Evolutionary conservation across 1,140 invertebrate genomes (phyloP).

Genomic region (Samia ricini): DNA sequence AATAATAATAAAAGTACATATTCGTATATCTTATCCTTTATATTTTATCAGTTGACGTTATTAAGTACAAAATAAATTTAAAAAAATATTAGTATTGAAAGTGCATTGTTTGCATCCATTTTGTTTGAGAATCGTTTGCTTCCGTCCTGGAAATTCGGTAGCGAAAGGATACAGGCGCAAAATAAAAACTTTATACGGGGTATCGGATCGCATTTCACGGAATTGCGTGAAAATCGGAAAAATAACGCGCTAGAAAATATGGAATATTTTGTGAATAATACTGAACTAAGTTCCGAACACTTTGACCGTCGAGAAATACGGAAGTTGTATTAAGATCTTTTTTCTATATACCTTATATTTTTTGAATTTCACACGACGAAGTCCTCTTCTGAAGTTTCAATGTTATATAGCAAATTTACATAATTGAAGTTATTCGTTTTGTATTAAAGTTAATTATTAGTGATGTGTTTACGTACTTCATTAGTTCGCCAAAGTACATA

Average conservation of each 20-base stretch:
- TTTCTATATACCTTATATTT: background rate
- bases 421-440: no score
- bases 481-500: no score
- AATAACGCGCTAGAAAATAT: slow-evolving; percentile 8
- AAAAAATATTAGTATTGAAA: no score
- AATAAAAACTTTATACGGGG: slow-evolving; percentile 40
- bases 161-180: slow-evolving; percentile 22
- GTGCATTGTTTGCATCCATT: background rate
- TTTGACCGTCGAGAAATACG: background rate
- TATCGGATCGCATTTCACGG: slow-evolving; percentile 31
- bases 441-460: no score
- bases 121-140: slow-evolving; percentile 1
- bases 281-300: slow-evolving; percentile 1
- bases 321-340: background rate
- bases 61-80: no score
- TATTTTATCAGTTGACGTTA: no score
- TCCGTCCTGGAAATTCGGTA: slow-evolving; percentile 21
- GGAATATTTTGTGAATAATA: slow-evolving; percentile 12
- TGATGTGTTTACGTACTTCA: no score
- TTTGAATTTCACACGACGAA: no score
- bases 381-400: no score
- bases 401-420: no score
- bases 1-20: no score
- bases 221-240: slow-evolving; percentile 28
- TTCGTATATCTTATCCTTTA: no score